phyloP scores from a whole-genome alignment of 2,888 invertebrate genomes.

The Acrobasis consociella region DNA sequence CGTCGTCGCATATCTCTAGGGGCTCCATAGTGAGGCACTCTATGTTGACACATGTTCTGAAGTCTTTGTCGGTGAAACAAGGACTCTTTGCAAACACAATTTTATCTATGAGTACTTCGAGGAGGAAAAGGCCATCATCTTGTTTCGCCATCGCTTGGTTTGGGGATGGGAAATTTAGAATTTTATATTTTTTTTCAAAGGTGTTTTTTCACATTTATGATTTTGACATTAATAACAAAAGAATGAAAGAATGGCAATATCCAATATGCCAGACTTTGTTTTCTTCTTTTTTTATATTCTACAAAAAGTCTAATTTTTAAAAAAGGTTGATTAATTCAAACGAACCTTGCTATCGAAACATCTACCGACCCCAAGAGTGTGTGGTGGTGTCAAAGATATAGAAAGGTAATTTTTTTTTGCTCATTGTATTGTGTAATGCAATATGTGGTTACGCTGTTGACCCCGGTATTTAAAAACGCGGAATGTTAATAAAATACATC shows the following conservation, averaged over 20 bases:
- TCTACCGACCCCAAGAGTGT: too few relatives aligned
- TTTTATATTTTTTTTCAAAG: conserved; percentile 39
- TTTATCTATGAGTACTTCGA: conserved; percentile 85
- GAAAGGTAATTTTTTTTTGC: too few relatives aligned
- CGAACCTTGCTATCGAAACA: too few relatives aligned
- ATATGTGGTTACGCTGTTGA: too few relatives aligned
- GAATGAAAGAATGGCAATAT: conserved; percentile 28
- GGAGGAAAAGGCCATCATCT: conserved; percentile 83
- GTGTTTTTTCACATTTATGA: conserved; percentile 39
- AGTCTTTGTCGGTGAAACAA: conserved; percentile 70
- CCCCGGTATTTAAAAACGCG: too few relatives aligned
- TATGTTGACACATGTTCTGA: conserved; percentile 84
- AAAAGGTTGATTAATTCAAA: background rate
- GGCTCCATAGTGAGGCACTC: conserved; percentile 82
- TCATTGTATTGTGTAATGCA: too few relatives aligned
- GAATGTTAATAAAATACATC: too few relatives aligned
- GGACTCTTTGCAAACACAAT: conserved; percentile 66
- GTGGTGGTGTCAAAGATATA: too few relatives aligned
- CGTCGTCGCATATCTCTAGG: conserved; percentile 84
- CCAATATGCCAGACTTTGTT: background rate
- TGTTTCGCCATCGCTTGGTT: conserved; percentile 62
- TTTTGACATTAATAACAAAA: conserved; percentile 52
- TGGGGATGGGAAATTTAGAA: conserved; percentile 63
- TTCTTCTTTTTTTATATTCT: background rate
- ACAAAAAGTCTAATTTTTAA: conserved; percentile 4